Evolutionary conservation across 35 echinoderm and acorn worm genomes (phyloP), one percentile per base, ranked within the genome.

Genomic region (Anneissia japonica): DNA sequence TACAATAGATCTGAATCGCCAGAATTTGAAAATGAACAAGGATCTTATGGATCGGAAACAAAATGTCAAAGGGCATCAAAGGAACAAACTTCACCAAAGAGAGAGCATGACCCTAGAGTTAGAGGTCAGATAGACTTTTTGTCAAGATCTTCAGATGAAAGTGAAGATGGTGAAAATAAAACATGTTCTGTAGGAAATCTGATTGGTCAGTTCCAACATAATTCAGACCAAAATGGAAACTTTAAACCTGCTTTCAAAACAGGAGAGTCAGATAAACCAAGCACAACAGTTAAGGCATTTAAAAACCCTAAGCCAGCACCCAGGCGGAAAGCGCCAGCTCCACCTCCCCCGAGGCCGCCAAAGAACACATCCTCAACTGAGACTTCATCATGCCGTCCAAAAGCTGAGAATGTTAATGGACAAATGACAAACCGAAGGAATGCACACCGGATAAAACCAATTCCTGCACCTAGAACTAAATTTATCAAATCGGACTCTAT

Each of bases 241-340:
- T 64, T 64, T 64, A 64, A 64, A 64, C 11, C 51, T 19, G 51
- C 51, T 12, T 64, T 72, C 64, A 32, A 84, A 84, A 26, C 7
- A 72, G n/a, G 73, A 73, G 10, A 36, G 32, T 14, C 82, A 72
- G 82, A 56, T 34, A 37, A 84, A 56, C 36, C 32, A 46, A 33
- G 21, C 23, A 46, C 31, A 84, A 43, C 29, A 46, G 14, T 26
- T 30, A 46, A 12, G 34, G 82, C 64, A 11, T 34, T 32, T 72
- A 72, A 55, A 17, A 84, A 33, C 3, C 86, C 86, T 35, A 77
- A 88, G 56, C 86, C 86, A 39, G 46, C 32, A 55, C 86, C 78
- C 10, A 79, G 77, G 34, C 55, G 72, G 46, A 81, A 79, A 36
- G 46, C 45, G n/a, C 73, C 72, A 28, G n/a, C 41, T 64, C 86